Percentiles rank a stretch among this genome's conserved stretches.
Conservation (phyloP, 2,113 vertebrate genomes). For the Phaetusa simplex region DNA sequence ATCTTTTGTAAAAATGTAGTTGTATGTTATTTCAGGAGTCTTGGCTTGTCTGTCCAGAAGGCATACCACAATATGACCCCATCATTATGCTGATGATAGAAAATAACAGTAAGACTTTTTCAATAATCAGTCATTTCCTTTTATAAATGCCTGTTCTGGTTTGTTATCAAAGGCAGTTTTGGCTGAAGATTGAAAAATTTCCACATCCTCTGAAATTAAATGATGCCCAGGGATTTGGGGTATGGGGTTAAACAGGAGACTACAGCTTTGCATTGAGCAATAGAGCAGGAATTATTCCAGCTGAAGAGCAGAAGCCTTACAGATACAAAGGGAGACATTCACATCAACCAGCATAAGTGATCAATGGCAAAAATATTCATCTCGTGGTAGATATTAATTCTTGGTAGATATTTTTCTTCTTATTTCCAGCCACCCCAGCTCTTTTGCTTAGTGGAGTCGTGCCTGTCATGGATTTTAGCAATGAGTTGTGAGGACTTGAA, state of each 20-base stretch:
- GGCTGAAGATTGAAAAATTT: neutral
- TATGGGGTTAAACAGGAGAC: neutral
- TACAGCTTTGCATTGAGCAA: neutral
- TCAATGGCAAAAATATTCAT: neutral
- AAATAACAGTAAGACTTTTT: slow-evolving; percentile 20
- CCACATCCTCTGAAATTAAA: neutral
- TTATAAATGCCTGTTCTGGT: slow-evolving; percentile 29
- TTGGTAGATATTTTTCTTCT: neutral
- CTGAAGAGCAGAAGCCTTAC: neutral
- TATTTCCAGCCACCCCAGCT: neutral
- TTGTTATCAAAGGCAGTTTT: slow-evolving; percentile 24
- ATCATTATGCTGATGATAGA: slow-evolving; percentile 39
- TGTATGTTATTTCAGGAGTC: neutral
- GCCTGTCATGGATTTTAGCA: neutral
- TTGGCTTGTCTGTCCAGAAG: neutral
- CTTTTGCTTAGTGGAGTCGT: neutral
- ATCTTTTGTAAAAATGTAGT: neutral
- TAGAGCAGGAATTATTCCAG: neutral
- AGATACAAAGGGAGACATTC: neutral
- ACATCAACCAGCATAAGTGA: neutral
- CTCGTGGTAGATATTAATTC: neutral
- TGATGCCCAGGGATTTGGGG: neutral
- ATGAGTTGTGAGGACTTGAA: neutral
- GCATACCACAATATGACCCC: slow-evolving; percentile 23
- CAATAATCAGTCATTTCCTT: slow-evolving; percentile 13